A percentile compares a stretch with the other conserved stretches of the same genome.
These are phyloP conservation scores for Eudorcas thomsonii DNA, from an alignment of 2,113 vertebrate species.

Conservation along the genomic window DNA sequence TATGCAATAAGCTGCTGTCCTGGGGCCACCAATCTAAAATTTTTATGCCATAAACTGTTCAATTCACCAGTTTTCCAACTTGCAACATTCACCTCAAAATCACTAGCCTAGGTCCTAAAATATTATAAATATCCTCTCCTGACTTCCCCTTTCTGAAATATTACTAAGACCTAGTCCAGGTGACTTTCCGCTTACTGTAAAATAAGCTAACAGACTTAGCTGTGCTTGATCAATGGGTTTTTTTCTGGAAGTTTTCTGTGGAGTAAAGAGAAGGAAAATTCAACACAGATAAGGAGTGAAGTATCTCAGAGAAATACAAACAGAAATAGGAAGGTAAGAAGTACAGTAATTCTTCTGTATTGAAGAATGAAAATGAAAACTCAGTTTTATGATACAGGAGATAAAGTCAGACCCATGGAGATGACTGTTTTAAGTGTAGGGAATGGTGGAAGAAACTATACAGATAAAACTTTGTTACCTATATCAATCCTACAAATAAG, in stretches of 20 bases:
- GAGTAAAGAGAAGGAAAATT: neutral
- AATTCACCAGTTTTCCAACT: neutral
- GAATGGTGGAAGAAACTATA: neutral
- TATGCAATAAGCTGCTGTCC: constrained; percentile 17
- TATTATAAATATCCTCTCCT: neutral
- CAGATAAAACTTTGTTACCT: neutral
- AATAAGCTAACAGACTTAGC: neutral
- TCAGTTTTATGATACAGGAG: neutral
- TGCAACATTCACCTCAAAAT: neutral
- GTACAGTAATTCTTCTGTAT: neutral
- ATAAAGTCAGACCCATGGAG: neutral
- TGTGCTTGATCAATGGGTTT: constrained; percentile 1
- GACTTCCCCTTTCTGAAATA: neutral
- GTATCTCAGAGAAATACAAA: neutral
- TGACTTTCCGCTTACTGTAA: neutral
- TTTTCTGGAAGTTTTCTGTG: neutral
- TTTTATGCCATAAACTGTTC: neutral
- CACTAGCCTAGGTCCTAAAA: neutral
- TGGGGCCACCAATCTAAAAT: neutral
- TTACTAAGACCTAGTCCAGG: neutral
- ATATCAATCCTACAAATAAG: neutral
- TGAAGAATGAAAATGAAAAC: neutral
- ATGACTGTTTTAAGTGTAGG: neutral
- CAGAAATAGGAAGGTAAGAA: neutral
- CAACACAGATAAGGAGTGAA: neutral